Percentiles rank a stretch among this genome's conserved stretches.
phyloP scores from a whole-genome alignment of 1,140 invertebrate genomes.

The Nomia melanderi region DNA sequence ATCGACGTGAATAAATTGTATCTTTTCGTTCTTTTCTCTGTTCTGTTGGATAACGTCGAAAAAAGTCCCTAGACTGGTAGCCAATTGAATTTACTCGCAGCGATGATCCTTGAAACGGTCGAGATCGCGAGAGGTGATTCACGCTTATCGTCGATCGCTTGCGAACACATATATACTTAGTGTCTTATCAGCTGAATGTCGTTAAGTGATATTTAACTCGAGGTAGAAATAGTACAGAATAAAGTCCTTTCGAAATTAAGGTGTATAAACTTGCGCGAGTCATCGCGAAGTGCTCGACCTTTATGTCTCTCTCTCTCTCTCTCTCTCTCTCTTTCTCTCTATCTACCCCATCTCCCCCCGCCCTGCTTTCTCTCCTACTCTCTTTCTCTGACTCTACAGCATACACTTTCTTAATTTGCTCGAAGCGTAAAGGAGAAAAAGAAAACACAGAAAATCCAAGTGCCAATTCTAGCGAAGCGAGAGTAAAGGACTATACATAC shows the following conservation, averaged over 20 bases:
- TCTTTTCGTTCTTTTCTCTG: not conserved
- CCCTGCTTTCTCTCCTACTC: not conserved
- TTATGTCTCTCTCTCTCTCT: conserved; percentile 19
- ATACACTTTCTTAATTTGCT: conserved; percentile 34
- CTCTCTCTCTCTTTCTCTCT: conserved; percentile 13
- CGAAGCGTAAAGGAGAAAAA: conserved; percentile 17
- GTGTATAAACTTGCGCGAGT: not conserved
- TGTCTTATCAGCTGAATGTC: conserved; percentile 29
- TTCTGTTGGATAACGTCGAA: not conserved
- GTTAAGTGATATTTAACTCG: conserved; percentile 33
- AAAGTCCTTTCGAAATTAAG: conserved; percentile 8
- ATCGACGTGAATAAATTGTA: too few species aligned
- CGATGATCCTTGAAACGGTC: conserved; percentile 22
- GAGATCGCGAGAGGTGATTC: conserved; percentile 20
- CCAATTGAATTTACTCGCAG: not conserved
- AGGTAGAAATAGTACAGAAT: conserved; percentile 5
- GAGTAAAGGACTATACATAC: conserved; percentile 62
- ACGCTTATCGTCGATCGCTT: conserved; percentile 4
- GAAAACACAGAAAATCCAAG: conserved; percentile 60
- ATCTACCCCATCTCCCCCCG: too few species aligned
- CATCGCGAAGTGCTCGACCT: conserved; percentile 8
- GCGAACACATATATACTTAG: conserved; percentile 6
- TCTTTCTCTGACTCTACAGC: not conserved
- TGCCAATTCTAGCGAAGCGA: conserved; percentile 71
- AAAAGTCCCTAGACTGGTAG: not conserved